Base-by-base conservation (phyloP, 2,888 invertebrate species). In the Acleris sparsana region DNA sequence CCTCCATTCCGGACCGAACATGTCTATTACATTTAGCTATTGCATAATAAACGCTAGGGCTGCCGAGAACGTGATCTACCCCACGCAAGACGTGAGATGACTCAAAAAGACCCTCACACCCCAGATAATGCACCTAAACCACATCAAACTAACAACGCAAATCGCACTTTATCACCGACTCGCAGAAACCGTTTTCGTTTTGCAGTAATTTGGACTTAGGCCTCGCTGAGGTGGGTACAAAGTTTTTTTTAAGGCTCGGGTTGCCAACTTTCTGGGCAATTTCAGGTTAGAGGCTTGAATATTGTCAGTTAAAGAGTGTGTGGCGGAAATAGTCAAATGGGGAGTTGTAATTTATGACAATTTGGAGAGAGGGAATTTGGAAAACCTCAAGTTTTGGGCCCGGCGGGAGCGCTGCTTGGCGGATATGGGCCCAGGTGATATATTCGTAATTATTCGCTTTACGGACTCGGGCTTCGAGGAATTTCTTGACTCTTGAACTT, bases 41-140 rank as follows among this genome's bases (percentile, higher is more conserved):
- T 87, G 85, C 86, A 87, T 87, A 87, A 86, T 86, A 86, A 87
- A 86, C 85, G 86, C 79, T 77, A 79, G 73, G 82, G 77, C 79
- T 78, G 74, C 75, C 75, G 75, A 74, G 80, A 81, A 85, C 85
- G 80, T 79, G 80, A 77, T 75, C 75, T 73, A 72, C 72, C 77
- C 76, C 78, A 76, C 78, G 72, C 71, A 72, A 73, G 72, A 87
- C 87, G 87, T 88, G 87, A 81, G 77, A 59, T 65, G 85, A 84
- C 77, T 87, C 74, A 73, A 70, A 72, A 78, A 73, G 76, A 77
- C 71, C 69, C 67, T 71, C 61, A 53, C 64, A 68, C 64, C 44
- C 63, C 73, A 70, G 70, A 75, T 72, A 71, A 77, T 76, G 77
- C 78, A 78, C 76, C 79, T 69, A 75, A 75, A 72, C 76, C 75